Evolutionary conservation across 2,888 invertebrate species (phyloP), one percentile per base, ranked within the genome.

Genomic region (Cancer borealis): DNA sequence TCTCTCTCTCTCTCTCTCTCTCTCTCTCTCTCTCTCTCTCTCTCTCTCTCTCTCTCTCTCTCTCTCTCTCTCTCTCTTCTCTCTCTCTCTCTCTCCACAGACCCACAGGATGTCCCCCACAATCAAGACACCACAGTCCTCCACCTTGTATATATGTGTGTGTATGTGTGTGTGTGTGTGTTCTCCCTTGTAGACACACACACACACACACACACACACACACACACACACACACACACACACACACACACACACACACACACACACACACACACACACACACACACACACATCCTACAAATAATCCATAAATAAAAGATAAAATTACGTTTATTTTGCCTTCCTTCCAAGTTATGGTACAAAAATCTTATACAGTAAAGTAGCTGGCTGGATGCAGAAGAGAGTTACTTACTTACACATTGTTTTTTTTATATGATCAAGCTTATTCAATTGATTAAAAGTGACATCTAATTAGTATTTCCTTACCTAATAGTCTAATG

Each of bases 341-440:
- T 79, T 30, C 73, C 26, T 79, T 79, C 79, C 79, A 79, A 79
- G 79, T 79, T 79, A 79, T 79, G 30, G 79, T 79, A 79, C 79
- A 79, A 79, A 79, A 79, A 79, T 10, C 79, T 79, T 79, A 79
- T 79, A 79, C 30, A 30, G 79, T 79, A 79, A 79, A 79, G 79
- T 79, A 79, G 79, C 79, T 79, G 79, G 79, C 79, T 79, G 79
- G 79, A 26, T 79, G 79, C 30, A 26, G 79, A 79, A 12, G 30
- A 73, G 26, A 79, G 30, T 79, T 79, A 39, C 39, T 2, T 39
- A 39, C 39, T 39, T 39, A 39, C 39, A 39, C 39, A 17, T 30
- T 26, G 30, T n/a, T n/a, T n/a, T 54, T 3, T 54, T 54, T 54
- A 10, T 12, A 17, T 17, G 17, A 54, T 79, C 30, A 79, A 79